Percentiles rank a stretch among this genome's conserved stretches.
These are phyloP conservation scores for Standfussiana lucernea DNA, from an alignment of 2,888 invertebrate genomes.

Conservation along the genomic window DNA sequence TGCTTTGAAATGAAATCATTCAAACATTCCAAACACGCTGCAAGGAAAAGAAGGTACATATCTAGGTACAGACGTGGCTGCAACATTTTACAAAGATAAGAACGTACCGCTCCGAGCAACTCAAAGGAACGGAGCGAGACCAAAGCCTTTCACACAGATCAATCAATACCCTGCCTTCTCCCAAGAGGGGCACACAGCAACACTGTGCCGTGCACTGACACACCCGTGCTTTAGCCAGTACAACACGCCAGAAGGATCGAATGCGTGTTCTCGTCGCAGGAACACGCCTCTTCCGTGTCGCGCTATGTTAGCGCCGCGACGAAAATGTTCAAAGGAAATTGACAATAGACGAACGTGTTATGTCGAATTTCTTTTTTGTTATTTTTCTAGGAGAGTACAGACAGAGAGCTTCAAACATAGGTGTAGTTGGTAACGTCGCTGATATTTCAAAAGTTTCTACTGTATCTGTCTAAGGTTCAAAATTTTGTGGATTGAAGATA, in stretches of 20 bases:
- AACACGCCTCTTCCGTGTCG: slow-evolving; percentile 63
- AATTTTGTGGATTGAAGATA: not conserved
- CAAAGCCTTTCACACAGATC: slow-evolving; percentile 60
- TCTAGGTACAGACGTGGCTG: slow-evolving; percentile 21
- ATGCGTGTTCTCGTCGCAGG: slow-evolving; percentile 44
- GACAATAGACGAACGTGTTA: slow-evolving; percentile 23
- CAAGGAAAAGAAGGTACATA: slow-evolving; percentile 22
- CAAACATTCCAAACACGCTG: slow-evolving; percentile 39
- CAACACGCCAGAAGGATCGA: slow-evolving; percentile 41
- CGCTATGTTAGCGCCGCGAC: slow-evolving; percentile 21
- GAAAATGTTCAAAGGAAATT: slow-evolving; percentile 34
- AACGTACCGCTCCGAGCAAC: slow-evolving; percentile 46
- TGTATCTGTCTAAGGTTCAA: not conserved
- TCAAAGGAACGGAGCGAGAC: slow-evolving; percentile 59
- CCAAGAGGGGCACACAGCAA: slow-evolving; percentile 47
- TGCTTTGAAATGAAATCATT: slow-evolving; percentile 22
- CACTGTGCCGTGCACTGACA: slow-evolving; percentile 41
- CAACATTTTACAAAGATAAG: slow-evolving; percentile 56
- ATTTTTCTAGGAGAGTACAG: slow-evolving; percentile 3
- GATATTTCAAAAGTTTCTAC: not conserved
- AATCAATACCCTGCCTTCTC: slow-evolving; percentile 57
- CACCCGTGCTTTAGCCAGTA: slow-evolving; percentile 24
- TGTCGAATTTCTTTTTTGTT: slow-evolving; percentile 4
- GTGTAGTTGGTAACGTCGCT: not conserved
- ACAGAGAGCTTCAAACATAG: not conserved